A percentile compares a stretch with the other conserved stretches of the same genome.
phyloP scores from a whole-genome alignment of 2,113 vertebrate species.

The Tretioscincus oriximinensis region DNA sequence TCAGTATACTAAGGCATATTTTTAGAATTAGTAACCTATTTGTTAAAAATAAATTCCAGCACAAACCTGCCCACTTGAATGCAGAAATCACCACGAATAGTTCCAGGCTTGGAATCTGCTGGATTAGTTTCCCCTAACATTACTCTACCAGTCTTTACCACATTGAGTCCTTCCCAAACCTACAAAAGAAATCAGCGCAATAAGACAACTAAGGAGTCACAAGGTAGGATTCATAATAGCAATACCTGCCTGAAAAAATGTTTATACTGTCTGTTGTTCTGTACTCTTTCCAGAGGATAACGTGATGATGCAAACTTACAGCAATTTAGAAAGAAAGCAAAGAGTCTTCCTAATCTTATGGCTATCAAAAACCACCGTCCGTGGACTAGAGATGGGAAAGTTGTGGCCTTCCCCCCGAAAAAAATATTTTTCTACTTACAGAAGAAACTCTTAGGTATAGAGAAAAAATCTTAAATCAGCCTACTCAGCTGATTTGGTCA shows the following conservation, averaged over 20 bases:
- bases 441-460: too few relatives aligned
- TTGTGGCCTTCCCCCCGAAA: not conserved
- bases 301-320: too few relatives aligned
- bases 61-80: slow-evolving; percentile 90
- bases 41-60: not conserved
- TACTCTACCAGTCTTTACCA: slow-evolving; percentile 85
- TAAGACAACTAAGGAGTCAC: not conserved
- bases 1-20: too few relatives aligned
- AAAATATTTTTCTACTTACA: too few relatives aligned
- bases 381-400: not conserved
- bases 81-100: slow-evolving; percentile 94
- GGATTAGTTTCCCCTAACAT: slow-evolving; percentile 97
- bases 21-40: too few relatives aligned
- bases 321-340: not conserved
- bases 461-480: too few relatives aligned
- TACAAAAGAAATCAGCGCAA: slow-evolving; percentile 38
- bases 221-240: not conserved
- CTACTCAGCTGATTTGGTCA: too few relatives aligned
- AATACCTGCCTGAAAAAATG: not conserved
- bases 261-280: not conserved
- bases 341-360: not conserved
- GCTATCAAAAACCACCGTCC: not conserved
- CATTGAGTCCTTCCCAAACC: slow-evolving; percentile 88
- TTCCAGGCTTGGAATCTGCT: slow-evolving; percentile 90
- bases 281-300: not conserved